phyloP scores from a whole-genome alignment of 2,113 vertebrate species.

The Protobothrops mucrosquamatus region DNA sequence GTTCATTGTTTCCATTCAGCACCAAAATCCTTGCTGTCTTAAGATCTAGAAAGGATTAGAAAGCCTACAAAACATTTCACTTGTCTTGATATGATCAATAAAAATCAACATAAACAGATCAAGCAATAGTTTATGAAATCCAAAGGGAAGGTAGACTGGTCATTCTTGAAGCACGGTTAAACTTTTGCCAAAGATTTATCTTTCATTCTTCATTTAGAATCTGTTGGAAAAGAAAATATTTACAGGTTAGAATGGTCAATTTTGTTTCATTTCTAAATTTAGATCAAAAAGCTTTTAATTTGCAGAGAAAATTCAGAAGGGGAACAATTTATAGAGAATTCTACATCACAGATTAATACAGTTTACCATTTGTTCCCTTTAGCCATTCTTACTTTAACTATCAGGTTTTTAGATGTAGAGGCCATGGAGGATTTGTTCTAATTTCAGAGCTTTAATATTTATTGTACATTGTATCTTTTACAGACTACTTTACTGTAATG shows the following conservation, averaged over 20 bases:
- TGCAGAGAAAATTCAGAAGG: background rate
- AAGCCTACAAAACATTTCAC: background rate
- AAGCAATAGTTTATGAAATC: background rate
- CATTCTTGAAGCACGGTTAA: accelerated
- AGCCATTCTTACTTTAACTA: background rate
- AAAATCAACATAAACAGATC: background rate
- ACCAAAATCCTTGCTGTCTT: accelerated
- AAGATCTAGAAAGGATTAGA: constrained; percentile 8
- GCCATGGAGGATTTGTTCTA: background rate
- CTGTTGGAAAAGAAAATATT: constrained; percentile 20
- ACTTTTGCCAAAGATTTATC: background rate
- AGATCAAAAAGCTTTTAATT: background rate
- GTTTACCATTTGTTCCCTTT: background rate
- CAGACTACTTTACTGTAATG: background rate
- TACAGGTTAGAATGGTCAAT: constrained; percentile 36
- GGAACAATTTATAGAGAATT: background rate
- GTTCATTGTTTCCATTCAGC: accelerated
- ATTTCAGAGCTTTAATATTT: background rate
- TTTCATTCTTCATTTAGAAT: constrained; percentile 6
- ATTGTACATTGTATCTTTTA: background rate
- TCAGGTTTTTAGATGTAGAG: background rate
- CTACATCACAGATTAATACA: background rate
- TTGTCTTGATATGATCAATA: constrained; percentile 33
- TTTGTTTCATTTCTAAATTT: background rate
- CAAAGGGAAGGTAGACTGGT: background rate